Conservation (phyloP, 2,113 vertebrate genomes). For the Cromileptes altivelis region DNA sequence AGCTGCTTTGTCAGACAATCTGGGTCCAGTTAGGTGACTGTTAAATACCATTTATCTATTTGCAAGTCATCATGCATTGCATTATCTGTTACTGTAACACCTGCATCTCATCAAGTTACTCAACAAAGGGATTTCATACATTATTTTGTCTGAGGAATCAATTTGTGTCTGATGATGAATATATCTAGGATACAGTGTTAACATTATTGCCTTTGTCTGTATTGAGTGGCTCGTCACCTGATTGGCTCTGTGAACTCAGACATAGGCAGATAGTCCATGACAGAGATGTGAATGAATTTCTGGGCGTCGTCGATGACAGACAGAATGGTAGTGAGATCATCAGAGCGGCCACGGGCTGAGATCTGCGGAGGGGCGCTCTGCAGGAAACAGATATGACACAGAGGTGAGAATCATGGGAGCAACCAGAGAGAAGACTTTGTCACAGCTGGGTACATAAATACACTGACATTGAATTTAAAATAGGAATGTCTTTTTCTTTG, state of each 20-base stretch:
- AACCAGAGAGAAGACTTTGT: not conserved
- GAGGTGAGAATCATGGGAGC: not conserved
- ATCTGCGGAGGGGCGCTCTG: constrained; percentile 86
- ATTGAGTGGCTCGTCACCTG: constrained; percentile 69
- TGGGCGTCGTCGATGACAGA: constrained; percentile 83
- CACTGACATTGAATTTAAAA: not conserved
- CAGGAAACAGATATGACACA: not conserved
- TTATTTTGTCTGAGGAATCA: not conserved
- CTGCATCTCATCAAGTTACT: not conserved
- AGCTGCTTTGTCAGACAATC: constrained; percentile 14
- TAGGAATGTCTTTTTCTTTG: not conserved
- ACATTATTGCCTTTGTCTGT: not conserved
- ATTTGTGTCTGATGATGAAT: not conserved
- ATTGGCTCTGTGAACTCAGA: constrained; percentile 77
- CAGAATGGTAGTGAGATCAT: constrained; percentile 85
- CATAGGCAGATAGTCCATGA: constrained; percentile 87
- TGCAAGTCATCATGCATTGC: too few species aligned
- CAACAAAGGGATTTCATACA: not conserved
- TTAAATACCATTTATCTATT: not conserved
- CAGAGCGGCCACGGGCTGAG: constrained; percentile 80
- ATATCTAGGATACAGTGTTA: not conserved
- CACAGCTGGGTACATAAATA: not conserved
- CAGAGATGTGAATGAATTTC: constrained; percentile 83
- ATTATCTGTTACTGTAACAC: not conserved
- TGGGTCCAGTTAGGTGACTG: not conserved